phyloP scores from a whole-genome alignment of 2,888 invertebrate species.

The Ceriagrion tenellum region DNA sequence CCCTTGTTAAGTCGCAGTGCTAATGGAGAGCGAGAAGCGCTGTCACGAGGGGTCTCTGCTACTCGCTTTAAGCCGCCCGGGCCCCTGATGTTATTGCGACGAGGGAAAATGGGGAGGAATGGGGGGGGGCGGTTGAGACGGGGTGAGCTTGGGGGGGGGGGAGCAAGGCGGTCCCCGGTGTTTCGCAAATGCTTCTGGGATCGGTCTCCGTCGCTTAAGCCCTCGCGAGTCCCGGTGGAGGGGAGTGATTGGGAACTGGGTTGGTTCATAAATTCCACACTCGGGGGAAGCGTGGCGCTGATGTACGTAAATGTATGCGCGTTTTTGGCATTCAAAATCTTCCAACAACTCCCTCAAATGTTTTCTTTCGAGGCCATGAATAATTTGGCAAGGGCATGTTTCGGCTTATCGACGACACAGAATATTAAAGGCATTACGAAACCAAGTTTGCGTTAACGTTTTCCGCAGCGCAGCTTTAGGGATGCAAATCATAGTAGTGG shows the following conservation, averaged over 20 bases:
- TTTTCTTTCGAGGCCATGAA: neutral
- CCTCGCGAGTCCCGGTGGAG: neutral
- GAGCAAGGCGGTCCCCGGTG: neutral
- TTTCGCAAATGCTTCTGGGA: neutral
- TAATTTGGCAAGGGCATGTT: neutral
- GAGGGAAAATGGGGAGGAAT: no score
- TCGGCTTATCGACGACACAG: constrained; percentile 18
- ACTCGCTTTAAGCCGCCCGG: neutral
- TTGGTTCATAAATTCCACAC: neutral
- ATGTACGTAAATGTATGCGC: neutral
- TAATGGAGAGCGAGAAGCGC: no score
- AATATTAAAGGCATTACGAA: neutral
- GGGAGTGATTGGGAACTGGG: neutral
- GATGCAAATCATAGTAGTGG: neutral
- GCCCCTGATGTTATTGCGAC: neutral
- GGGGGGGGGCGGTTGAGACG: neutral
- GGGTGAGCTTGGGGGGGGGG: no score
- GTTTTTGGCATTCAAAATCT: neutral
- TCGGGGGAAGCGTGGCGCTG: neutral
- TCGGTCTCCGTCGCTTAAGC: neutral
- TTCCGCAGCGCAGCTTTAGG: neutral
- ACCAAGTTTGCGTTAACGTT: neutral
- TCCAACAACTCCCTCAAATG: neutral
- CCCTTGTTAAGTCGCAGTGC: no score
- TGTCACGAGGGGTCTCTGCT: no score